Evolutionary conservation across 2,797 vertebrate genomes (phyloP).

Genomic region (Oreochromis mossambicus): DNA sequence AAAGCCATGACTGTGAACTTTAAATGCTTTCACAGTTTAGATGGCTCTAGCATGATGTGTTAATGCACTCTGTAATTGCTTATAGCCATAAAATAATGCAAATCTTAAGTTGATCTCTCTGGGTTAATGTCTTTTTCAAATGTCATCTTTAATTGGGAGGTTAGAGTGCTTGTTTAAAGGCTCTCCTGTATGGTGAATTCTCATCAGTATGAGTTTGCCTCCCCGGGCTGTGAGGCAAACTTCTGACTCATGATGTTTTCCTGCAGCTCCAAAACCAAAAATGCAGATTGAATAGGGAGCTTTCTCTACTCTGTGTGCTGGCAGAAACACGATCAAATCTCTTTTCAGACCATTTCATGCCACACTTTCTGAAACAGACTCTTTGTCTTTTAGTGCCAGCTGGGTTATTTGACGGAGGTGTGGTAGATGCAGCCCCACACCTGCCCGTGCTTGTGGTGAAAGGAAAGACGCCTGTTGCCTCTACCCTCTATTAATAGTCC

Average conservation of each 20-base stretch:
- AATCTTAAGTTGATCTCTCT: neutral
- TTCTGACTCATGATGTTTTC: neutral
- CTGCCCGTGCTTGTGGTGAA: conserved; percentile 26
- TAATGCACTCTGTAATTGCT: neutral
- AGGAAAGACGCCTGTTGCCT: conserved; percentile 53
- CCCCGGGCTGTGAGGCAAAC: neutral
- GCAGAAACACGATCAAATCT: neutral
- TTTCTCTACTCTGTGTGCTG: neutral
- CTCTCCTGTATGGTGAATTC: neutral
- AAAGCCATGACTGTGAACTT: neutral
- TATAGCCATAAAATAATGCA: neutral
- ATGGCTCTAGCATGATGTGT: neutral
- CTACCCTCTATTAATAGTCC: conserved; percentile 68
- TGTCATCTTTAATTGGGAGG: neutral
- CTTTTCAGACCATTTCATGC: neutral
- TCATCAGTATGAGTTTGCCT: neutral
- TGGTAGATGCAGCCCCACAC: neutral
- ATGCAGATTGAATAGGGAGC: neutral
- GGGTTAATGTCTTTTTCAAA: conserved; percentile 13
- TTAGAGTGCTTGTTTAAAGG: neutral
- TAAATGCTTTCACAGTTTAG: neutral
- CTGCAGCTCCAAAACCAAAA: neutral
- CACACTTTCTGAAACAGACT: neutral
- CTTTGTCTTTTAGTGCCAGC: conserved; percentile 11
- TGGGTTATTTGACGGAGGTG: conserved; percentile 32